Evolutionary conservation across 2,888 invertebrate species (phyloP).

Genomic region (Molorchus minor): DNA sequence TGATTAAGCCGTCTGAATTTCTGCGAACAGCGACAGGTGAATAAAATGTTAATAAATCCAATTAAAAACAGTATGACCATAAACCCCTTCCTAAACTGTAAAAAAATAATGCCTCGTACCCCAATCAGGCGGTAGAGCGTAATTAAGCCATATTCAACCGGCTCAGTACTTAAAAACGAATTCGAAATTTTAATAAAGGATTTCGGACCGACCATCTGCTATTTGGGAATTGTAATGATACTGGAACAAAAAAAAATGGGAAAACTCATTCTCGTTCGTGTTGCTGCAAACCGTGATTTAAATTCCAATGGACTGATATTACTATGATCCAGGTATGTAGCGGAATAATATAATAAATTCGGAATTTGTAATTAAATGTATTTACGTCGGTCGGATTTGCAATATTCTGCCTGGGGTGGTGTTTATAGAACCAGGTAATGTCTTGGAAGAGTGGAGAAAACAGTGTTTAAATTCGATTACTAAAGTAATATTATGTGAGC

Average conservation of each 20-base stretch:
- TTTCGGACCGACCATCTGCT: conserved; percentile 16
- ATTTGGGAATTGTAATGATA: conserved; percentile 14
- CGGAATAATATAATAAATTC: conserved; percentile 46
- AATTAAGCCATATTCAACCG: conserved; percentile 10
- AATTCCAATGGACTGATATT: conserved; percentile 40
- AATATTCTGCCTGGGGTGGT: conserved; percentile 28
- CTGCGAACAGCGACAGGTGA: background rate
- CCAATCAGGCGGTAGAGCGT: conserved; percentile 18
- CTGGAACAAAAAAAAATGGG: conserved; percentile 16
- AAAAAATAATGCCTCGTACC: background rate
- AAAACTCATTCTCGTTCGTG: conserved; percentile 12
- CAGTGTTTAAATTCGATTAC: conserved; percentile 26
- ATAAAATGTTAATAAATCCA: background rate
- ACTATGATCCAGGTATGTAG: conserved; percentile 44
- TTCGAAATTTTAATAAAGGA: conserved; percentile 27
- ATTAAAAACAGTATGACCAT: conserved; percentile 9
- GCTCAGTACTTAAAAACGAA: conserved; percentile 27
- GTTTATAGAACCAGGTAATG: conserved; percentile 38
- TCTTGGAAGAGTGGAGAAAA: conserved; percentile 28
- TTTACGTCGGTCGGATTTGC: conserved; percentile 36
- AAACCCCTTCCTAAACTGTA: conserved; percentile 10
- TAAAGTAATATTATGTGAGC: too few species aligned
- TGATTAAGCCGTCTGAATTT: background rate
- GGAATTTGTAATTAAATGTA: conserved; percentile 48
- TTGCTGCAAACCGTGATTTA: conserved; percentile 26